These are phyloP conservation scores for Aphrophora alni DNA, from an alignment of 2,888 invertebrate species.

Conservation along the genomic window DNA sequence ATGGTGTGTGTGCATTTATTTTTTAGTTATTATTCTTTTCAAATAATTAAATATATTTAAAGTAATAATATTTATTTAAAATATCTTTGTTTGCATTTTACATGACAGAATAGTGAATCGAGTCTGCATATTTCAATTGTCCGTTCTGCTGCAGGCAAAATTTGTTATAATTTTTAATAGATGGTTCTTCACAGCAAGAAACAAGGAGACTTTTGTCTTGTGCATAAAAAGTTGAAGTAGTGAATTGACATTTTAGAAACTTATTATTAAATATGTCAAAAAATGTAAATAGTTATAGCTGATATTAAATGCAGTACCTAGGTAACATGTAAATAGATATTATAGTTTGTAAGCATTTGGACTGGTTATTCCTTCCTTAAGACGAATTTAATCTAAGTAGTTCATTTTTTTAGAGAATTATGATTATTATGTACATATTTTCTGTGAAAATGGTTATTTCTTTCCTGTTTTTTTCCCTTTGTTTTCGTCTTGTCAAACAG, in stretches of 20 bases:
- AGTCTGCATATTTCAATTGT: background rate
- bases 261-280: constrained; percentile 20
- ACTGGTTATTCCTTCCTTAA: constrained; percentile 41
- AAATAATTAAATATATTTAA: background rate
- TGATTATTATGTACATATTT: constrained; percentile 39
- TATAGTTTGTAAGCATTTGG: constrained; percentile 34
- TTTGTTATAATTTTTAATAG: background rate
- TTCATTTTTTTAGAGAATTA: constrained; percentile 39
- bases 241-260: constrained; percentile 6
- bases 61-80: background rate
- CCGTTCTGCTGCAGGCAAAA: background rate
- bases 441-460: constrained; percentile 40
- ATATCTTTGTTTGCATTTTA: background rate
- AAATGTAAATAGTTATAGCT: constrained; percentile 41
- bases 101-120: background rate
- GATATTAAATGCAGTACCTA: constrained; percentile 21
- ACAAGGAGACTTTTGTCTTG: background rate
- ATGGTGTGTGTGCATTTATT: background rate
- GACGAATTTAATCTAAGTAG: constrained; percentile 42
- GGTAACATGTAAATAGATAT: constrained; percentile 10
- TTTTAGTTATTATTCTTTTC: background rate
- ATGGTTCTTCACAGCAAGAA: background rate
- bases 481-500: constrained; percentile 38
- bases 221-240: background rate
- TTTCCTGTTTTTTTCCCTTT: background rate